A percentile compares a stretch with the other conserved stretches of the same genome.
Evolutionary conservation across 1,140 invertebrate genomes (phyloP).

Genomic region (Thaumatotibia leucotreta): DNA sequence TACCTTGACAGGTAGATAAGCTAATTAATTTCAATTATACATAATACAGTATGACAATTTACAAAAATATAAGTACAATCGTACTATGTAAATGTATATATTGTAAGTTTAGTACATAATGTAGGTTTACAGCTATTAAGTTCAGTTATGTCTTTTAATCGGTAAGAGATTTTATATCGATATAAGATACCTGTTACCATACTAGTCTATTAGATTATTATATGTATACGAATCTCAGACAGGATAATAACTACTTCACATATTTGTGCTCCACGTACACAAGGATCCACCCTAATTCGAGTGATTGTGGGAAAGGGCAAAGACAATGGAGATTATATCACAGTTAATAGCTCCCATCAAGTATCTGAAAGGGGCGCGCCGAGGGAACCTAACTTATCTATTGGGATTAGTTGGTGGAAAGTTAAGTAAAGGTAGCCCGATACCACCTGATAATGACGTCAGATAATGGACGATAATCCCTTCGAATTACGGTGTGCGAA

Average conservation of each 20-base stretch:
- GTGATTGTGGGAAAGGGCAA: conserved; percentile 62
- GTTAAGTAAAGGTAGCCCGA: conserved; percentile 23
- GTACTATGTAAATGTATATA: too few species aligned
- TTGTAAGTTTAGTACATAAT: too few species aligned
- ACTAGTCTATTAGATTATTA: too few species aligned
- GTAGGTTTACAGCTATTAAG: too few species aligned
- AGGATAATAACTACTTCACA: neutral
- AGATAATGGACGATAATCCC: conserved; percentile 1
- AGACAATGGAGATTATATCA: conserved; percentile 68
- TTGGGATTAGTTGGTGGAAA: conserved; percentile 46
- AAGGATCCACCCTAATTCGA: conserved; percentile 37
- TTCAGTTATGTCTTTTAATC: too few species aligned
- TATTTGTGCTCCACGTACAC: conserved; percentile 5
- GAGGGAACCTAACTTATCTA: conserved; percentile 34
- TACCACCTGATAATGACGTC: conserved; percentile 13
- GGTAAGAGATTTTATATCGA: too few species aligned
- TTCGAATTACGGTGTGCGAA: conserved; percentile 5
- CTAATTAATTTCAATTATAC: too few species aligned
- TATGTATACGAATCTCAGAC: too few species aligned
- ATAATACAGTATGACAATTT: too few species aligned
- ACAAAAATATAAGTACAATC: too few species aligned
- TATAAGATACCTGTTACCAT: too few species aligned
- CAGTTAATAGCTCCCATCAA: conserved; percentile 62
- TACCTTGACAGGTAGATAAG: too few species aligned
- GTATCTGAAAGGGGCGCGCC: conserved; percentile 29